phyloP scores from a whole-genome alignment of 2,888 invertebrate genomes.

The Ceramica pisi region DNA sequence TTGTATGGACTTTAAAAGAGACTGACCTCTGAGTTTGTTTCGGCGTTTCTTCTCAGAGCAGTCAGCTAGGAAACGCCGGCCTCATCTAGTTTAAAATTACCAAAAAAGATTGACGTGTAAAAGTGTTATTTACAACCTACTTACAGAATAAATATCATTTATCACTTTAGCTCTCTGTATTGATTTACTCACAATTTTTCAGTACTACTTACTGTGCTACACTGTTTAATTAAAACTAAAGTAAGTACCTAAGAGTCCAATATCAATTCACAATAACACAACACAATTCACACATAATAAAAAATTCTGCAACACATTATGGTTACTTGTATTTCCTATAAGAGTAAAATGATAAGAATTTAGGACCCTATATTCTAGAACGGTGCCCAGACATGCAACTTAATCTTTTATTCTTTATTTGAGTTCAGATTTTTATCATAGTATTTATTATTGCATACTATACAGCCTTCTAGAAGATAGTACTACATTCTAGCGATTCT shows the following conservation, averaged over 20 bases:
- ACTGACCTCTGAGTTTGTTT: no score
- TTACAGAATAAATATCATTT: no score
- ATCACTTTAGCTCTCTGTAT: neutral
- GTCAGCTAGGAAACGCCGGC: no score
- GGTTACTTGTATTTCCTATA: conserved; percentile 2
- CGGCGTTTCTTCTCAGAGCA: no score
- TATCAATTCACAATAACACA: neutral
- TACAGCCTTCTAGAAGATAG: neutral
- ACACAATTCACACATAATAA: neutral
- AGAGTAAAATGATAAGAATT: neutral
- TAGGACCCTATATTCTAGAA: neutral
- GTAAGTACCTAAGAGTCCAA: neutral
- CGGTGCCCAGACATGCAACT: neutral
- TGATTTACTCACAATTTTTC: neutral
- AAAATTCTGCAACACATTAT: neutral
- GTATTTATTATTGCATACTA: neutral
- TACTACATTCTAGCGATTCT: no score
- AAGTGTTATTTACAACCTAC: no score
- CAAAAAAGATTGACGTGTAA: no score
- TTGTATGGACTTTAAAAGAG: no score
- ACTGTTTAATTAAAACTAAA: neutral
- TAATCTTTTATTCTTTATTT: neutral
- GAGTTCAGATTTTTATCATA: neutral
- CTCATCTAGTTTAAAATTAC: no score
- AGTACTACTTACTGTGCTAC: neutral